Evolutionary conservation across 2,888 invertebrate genomes (phyloP).

Genomic region (Artemia sinica): DNA sequence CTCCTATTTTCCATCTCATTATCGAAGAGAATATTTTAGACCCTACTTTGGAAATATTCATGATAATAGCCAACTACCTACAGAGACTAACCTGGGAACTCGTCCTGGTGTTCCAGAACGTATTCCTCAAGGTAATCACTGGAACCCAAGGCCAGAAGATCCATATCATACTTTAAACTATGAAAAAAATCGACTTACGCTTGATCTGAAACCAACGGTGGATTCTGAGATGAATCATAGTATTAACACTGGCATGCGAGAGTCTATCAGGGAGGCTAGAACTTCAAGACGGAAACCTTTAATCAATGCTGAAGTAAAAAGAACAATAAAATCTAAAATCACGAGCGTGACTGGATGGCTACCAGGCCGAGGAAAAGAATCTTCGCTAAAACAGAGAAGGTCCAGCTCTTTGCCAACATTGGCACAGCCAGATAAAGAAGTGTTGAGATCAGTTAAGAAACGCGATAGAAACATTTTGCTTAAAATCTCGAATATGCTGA

Average conservation of each 20-base stretch:
- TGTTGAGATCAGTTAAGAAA: neutral
- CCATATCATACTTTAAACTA: slow-evolving; percentile 10
- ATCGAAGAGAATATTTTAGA: neutral
- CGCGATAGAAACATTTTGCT: neutral
- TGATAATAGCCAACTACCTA: neutral
- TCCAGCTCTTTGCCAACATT: neutral
- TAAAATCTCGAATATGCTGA: neutral
- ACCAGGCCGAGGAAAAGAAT: neutral
- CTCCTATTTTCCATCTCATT: neutral
- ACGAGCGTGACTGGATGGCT: slow-evolving; percentile 2
- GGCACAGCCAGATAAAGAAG: neutral
- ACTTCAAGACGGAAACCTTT: slow-evolving; percentile 8
- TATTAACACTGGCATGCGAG: neutral
- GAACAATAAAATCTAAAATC: neutral
- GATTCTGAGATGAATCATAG: neutral
- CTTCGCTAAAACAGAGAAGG: neutral
- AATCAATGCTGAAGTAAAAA: neutral
- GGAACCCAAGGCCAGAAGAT: slow-evolving; percentile 1
- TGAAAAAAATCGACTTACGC: slow-evolving; percentile 10
- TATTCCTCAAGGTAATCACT: neutral
- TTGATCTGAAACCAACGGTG: neutral
- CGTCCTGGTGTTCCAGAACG: neutral
- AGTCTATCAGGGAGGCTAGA: neutral
- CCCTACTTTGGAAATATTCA: too few species aligned
- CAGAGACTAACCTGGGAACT: neutral